Evolutionary conservation across 2,888 invertebrate species (phyloP), one percentile per base, ranked within the genome.

Genomic region (Zele albiditarsus): DNA sequence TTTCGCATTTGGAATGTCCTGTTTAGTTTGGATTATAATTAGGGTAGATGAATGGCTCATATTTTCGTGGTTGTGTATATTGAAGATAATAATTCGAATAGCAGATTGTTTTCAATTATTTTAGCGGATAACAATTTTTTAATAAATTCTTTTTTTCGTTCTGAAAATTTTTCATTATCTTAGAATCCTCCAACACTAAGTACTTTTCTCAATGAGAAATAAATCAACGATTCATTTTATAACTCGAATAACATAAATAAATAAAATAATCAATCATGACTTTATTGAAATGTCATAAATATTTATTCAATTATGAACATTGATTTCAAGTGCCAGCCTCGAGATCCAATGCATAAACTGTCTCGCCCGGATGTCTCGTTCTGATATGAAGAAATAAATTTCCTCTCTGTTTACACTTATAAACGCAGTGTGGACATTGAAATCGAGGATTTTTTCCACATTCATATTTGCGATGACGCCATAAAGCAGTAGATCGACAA

Each of bases 401-500:
- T 4, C 82, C 80, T 10, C 84, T 82, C 63, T 84, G 84, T 70
- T 86, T 87, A 12, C 82, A 79, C 23, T 81, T 81, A 71, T 86
- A 86, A 12, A 77, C 75, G 74, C 89, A 89, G 72, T 86, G 85
- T 0, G 83, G 82, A 60, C 89, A 89, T 31, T 81, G 82, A 78
- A 87, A 89, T 58, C 86, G 80, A 4, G 88, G 87, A 27, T 83
- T 83, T 75, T 86, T 84, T 27, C 87, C 87, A 77, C 89, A 89
- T 76, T 89, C 89, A 79, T 87, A 87, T 66, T 82, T 86, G 12
- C 83, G 79, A 78, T 90, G 89, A 25, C 88, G 76, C 68, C 80
- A 82, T 27, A 89, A 80, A 53, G 84, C 83, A 58, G 81, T 80
- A 53, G 82, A 81, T 73, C 83, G 82, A 71, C 83, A 84, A 77